Percentiles rank a stretch among this genome's conserved stretches.
These are phyloP conservation scores for Argyra leucocephala DNA, from an alignment of 2,888 invertebrate species.

Conservation along the genomic window DNA sequence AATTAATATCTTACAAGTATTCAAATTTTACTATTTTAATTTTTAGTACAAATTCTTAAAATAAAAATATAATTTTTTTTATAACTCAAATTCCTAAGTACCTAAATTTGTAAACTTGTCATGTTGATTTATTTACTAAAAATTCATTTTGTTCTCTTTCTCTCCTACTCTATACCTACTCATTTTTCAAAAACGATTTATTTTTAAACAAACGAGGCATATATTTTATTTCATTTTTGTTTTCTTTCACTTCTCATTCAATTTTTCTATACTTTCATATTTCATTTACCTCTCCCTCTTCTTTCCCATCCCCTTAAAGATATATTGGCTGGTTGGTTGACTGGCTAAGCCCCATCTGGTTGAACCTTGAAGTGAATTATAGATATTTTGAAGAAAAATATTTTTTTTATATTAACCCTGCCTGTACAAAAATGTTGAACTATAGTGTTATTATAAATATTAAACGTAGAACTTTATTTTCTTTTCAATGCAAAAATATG, in stretches of 20 bases:
- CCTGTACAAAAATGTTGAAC: too few species aligned
- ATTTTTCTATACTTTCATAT: not conserved
- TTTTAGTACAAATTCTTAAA: too few species aligned
- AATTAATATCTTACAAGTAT: too few species aligned
- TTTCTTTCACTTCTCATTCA: not conserved
- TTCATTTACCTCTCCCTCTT: too few species aligned
- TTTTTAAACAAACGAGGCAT: conserved; percentile 1
- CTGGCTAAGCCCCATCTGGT: not conserved
- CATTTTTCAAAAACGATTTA: not conserved
- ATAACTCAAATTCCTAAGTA: too few species aligned
- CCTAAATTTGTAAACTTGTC: not conserved
- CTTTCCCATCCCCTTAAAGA: too few species aligned
- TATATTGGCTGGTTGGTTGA: too few species aligned
- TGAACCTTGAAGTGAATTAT: conserved; percentile 1
- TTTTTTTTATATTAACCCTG: not conserved
- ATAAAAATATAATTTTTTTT: too few species aligned
- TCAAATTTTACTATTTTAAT: too few species aligned
- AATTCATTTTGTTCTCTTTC: not conserved
- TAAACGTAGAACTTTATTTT: not conserved
- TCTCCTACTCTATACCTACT: too few species aligned
- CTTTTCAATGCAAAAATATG: too few species aligned
- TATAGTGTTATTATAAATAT: not conserved
- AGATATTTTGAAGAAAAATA: not conserved
- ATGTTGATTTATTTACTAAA: not conserved
- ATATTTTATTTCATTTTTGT: not conserved